Evolutionary conservation across 2,888 invertebrate genomes (phyloP).

Genomic region (Epirrhoe alternata): DNA sequence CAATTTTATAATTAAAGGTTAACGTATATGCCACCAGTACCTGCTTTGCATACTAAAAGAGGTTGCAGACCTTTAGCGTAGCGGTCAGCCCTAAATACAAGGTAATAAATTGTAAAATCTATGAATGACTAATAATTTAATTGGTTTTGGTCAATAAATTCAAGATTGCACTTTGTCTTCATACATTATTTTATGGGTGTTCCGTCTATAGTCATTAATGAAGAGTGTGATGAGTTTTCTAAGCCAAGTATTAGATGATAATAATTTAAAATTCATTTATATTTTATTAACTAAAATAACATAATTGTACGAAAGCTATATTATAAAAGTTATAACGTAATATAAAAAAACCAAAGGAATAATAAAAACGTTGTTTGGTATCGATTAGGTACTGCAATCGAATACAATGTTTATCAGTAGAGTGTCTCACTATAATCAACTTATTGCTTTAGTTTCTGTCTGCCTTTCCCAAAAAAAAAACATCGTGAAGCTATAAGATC

Average conservation of each 20-base stretch:
- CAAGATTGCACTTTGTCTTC: constrained; percentile 14
- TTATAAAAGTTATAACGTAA: not conserved
- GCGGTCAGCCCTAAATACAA: constrained; percentile 39
- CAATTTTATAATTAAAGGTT: constrained; percentile 31
- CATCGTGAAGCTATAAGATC: no score
- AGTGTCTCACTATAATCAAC: not conserved
- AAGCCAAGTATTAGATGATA: no score
- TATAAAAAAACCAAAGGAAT: not conserved
- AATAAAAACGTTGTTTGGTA: no score
- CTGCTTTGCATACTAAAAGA: constrained; percentile 38
- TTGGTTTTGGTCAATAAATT: constrained; percentile 26
- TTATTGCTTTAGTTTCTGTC: no score
- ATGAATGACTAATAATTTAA: constrained; percentile 29
- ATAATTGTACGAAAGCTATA: no score
- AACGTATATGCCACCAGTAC: constrained; percentile 26
- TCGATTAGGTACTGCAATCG: no score
- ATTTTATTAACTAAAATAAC: no score
- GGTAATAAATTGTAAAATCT: constrained; percentile 35
- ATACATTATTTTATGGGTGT: constrained; percentile 8
- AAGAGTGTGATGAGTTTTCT: not conserved
- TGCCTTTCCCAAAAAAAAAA: no score
- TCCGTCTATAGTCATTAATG: constrained; percentile 2
- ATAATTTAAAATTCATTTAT: no score
- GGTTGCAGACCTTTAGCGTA: constrained; percentile 34
- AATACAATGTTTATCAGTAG: not conserved